These are phyloP conservation scores for Podarcis muralis DNA, from an alignment of 2,113 vertebrate species.

Conservation along the genomic window DNA sequence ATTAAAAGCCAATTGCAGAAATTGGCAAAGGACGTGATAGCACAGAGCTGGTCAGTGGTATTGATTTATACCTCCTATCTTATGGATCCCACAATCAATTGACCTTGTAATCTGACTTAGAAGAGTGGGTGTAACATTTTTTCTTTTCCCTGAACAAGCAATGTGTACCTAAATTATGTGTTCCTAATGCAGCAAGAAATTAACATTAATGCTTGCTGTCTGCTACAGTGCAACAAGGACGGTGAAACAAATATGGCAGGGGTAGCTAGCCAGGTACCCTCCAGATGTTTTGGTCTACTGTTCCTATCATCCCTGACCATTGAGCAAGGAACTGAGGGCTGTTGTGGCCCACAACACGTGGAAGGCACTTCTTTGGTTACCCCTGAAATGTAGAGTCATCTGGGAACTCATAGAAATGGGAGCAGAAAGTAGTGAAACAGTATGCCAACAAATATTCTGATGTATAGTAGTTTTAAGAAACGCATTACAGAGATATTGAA, in stretches of 20 bases:
- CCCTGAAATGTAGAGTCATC: background rate
- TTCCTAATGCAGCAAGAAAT: background rate
- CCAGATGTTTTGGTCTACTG: too few relatives aligned
- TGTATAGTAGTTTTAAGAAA: too few relatives aligned
- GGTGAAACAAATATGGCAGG: too few relatives aligned
- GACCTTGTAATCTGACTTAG: background rate
- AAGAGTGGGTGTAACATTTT: background rate
- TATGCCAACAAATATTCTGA: background rate
- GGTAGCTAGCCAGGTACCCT: too few relatives aligned
- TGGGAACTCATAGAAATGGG: background rate
- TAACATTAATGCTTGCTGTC: background rate
- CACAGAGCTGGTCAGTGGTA: background rate
- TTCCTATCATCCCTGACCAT: too few relatives aligned
- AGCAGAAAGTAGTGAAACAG: background rate
- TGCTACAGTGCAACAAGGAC: background rate
- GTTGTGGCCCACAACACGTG: too few relatives aligned
- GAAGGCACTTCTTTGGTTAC: too few relatives aligned
- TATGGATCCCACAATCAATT: background rate
- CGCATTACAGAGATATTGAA: background rate
- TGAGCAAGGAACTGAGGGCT: too few relatives aligned
- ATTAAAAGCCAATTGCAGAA: conserved; percentile 6
- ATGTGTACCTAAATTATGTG: background rate
- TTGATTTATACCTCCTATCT: conserved; percentile 16
- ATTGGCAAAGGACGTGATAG: conserved; percentile 6
- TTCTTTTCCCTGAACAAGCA: rapidly evolving